Evolutionary conservation across 2,888 invertebrate genomes (phyloP).

Genomic region (Operophtera brumata): DNA sequence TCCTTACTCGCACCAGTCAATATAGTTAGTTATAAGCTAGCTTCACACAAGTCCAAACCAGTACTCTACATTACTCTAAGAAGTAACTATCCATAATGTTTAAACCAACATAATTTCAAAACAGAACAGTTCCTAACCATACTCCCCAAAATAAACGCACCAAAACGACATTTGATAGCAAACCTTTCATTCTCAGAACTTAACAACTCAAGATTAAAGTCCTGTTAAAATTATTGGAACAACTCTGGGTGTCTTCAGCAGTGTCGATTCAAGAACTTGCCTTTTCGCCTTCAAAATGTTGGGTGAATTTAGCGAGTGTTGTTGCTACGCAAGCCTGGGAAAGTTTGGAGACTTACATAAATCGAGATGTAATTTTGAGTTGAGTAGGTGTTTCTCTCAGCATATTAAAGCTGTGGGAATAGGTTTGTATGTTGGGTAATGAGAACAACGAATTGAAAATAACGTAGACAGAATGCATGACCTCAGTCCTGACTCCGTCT

Average conservation of each 20-base stretch:
- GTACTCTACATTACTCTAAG: no score
- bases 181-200: conserved; percentile 7
- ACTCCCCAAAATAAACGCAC: conserved; percentile 2
- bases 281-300: conserved; percentile 20
- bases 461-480: no score
- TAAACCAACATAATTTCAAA: background rate
- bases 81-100: no score
- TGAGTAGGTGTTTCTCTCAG: conserved; percentile 16
- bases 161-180: conserved; percentile 15
- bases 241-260: conserved; percentile 28
- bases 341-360: conserved; percentile 34
- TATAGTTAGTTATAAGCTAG: no score
- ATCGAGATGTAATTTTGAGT: conserved; percentile 26
- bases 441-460: background rate
- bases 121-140: background rate
- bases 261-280: conserved; percentile 13
- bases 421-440: background rate
- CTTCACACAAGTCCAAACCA: no score
- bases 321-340: conserved; percentile 31
- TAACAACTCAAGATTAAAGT: conserved; percentile 28
- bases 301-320: conserved; percentile 30
- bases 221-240: conserved; percentile 33
- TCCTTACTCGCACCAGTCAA: no score
- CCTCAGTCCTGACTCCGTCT: no score
- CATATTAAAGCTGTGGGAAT: conserved; percentile 4